Percentiles rank a stretch among this genome's conserved stretches.
phyloP scores from a whole-genome alignment of 2,113 vertebrate species.

The Hemibagrus wyckioides region DNA sequence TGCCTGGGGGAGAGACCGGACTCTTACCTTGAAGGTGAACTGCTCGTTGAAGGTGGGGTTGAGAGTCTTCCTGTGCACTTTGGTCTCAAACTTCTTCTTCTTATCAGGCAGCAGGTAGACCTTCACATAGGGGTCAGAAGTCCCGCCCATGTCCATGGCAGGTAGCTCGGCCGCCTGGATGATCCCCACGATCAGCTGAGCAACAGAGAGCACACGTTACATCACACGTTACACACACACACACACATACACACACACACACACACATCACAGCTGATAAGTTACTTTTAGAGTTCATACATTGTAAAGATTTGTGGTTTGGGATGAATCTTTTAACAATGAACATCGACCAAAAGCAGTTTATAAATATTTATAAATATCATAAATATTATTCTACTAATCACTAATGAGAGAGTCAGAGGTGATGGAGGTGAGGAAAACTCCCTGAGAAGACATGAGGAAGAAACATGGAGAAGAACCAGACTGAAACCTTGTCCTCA shows the following conservation, averaged over 20 bases:
- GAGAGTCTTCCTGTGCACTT: constrained; percentile 90
- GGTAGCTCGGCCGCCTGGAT: constrained; percentile 86
- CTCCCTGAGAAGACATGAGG: too few species aligned
- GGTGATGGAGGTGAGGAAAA: too few species aligned
- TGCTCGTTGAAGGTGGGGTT: constrained; percentile 88
- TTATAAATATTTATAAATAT: too few species aligned
- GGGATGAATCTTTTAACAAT: background rate
- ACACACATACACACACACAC: too few species aligned
- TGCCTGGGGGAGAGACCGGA: background rate
- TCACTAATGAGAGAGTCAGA: too few species aligned
- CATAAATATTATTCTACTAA: too few species aligned
- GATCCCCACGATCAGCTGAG: constrained; percentile 80
- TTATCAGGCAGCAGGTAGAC: constrained; percentile 90
- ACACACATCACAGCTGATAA: background rate
- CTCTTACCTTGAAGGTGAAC: constrained; percentile 86
- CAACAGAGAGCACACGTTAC: constrained; percentile 24
- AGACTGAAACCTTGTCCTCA: too few species aligned
- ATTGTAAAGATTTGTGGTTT: background rate
- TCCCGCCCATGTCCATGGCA: constrained; percentile 90
- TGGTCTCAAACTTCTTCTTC: constrained; percentile 90
- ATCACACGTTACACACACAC: too few species aligned
- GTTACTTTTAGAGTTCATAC: background rate
- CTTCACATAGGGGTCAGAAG: constrained; percentile 88
- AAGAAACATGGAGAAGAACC: too few species aligned
- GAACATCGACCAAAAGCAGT: too few species aligned